Base-by-base conservation (phyloP, 2,113 vertebrate species). In the Platysteira castanea region DNA sequence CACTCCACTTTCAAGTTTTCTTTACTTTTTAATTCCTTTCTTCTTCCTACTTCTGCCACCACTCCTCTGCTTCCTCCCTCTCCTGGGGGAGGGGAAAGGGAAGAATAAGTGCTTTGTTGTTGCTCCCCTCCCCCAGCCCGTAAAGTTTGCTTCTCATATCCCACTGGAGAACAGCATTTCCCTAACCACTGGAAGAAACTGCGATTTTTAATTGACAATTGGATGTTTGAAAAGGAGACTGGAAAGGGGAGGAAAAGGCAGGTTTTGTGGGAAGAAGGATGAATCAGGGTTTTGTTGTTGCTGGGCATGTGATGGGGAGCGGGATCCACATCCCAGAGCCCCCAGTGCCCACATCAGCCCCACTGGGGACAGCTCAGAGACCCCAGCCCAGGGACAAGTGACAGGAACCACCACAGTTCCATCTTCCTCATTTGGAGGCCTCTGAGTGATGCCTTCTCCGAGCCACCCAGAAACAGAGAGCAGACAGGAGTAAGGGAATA, bases 31-130 rank as follows among this genome's bases (percentile, higher is more conserved):
- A 90, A 97, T 95, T 96, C 95, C 86, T 97, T 95, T 95, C 93
- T 96, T 92, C 95, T 95, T 97, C 95, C 95, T 87, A 86, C 91
- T 95, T 89, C 64, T 95, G 2, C 84, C 37, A 92, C 86, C 71
- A 26, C 93, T 89, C 93, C 95, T 95, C 95, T 56, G 94, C 93
- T 95, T 95, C 94, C 95, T 94, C 96, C 86, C 60, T 92, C 68
- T 78, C 14, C 92, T n/a, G 96, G 94, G 95, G 94, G 96, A 96
- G 93, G 96, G 92, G 96, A 96, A 21, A 80, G 56, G 95, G 90
- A 95, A 95, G 95, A 96, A 97, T 96, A 92, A 92, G 44, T 68
- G 95, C 95, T 97, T 97, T 97, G 96, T 97, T 97, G 64, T 81
- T 50, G n/a, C 27, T 96, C 94, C 91, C 96, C 31, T 96, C 96